These are phyloP conservation scores for Scaptomyza flava DNA, from an alignment of 2,888 invertebrate genomes.

Conservation along the genomic window DNA sequence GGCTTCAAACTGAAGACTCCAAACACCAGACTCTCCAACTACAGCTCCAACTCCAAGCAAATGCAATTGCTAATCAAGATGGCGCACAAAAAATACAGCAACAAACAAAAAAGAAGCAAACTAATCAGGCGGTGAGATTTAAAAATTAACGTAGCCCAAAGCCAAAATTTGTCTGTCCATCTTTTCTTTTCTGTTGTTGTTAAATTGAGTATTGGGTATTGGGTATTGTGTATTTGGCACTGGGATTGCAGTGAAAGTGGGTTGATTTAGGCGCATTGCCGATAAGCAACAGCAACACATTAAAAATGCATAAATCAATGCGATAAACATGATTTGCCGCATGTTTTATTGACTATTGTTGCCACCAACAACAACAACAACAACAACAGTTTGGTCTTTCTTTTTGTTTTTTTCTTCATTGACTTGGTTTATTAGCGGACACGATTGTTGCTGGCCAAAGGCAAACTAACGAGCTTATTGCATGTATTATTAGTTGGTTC, in stretches of 20 bases:
- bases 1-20: not conserved
- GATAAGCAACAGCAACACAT: constrained; percentile 85
- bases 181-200: constrained; percentile 5
- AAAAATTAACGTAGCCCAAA: constrained; percentile 81
- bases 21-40: not conserved
- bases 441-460: constrained; percentile 66
- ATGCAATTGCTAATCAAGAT: constrained; percentile 71
- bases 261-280: constrained; percentile 82
- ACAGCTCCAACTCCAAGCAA: not conserved
- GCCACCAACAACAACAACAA: constrained; percentile 21
- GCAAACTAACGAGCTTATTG: constrained; percentile 18
- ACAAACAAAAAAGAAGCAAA: constrained; percentile 49
- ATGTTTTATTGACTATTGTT: constrained; percentile 85
- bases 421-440: constrained; percentile 54
- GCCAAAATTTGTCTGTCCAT: constrained; percentile 49
- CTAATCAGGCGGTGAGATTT: constrained; percentile 84
- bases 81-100: constrained; percentile 46
- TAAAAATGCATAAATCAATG: constrained; percentile 85
- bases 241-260: constrained; percentile 70
- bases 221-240: not conserved
- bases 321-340: constrained; percentile 85
- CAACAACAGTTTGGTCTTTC: constrained; percentile 1
- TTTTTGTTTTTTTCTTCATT: constrained; percentile 24
- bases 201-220: constrained; percentile 13
- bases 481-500: constrained; percentile 17